Evolutionary conservation across 53 echinoderm and acorn worm species (phyloP), one percentile per base, ranked within the genome.

Genomic region (Glandiceps talaboti): DNA sequence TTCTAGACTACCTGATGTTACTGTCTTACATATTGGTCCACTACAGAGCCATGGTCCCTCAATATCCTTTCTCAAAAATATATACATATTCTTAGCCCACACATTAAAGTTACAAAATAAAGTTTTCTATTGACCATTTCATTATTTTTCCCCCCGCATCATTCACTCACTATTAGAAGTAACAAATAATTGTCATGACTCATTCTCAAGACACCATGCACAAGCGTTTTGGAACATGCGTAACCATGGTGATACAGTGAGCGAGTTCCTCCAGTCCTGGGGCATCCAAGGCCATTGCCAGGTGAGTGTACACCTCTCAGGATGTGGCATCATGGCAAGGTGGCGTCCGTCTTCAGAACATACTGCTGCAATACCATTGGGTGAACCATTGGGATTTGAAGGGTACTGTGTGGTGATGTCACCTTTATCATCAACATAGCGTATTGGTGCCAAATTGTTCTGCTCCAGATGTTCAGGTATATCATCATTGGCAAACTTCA

Each of bases 231-330:
- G 90, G 83, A 96, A 96, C 91, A 96, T 96, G 75, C 83, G 81
- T 87, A 91, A 75, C 97, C 97, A 96, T 73, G 97, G 97, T 1
- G 97, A 96, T 33, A 83, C 92, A 28, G 85, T 87, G 72, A 92
- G 73, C 29, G 85, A 87, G 73, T 25, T 31, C 76, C 84, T 76
- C 97, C 97, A 96, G 14, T 89, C 84, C 73, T 73, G 74, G 20
- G 97, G 97, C 92, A 91, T 93, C 97, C 97, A 96, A 0, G 96
- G 90, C 96, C 96, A 96, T 83, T 96, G 96, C 96, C 96, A 96
- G 25, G 87, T 86, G 74, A 85, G 84, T n/a, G 92, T 90, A 73
- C 90, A 85, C 32, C 96, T 80, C 84, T 96, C 96, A 12, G 96
- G 96, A 78, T 96, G 96, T 10, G 96, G 96, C 96, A 96, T 96